These are phyloP conservation scores for Troides oblongomaculatus DNA, from an alignment of 2,888 invertebrate genomes.

Conservation along the genomic window DNA sequence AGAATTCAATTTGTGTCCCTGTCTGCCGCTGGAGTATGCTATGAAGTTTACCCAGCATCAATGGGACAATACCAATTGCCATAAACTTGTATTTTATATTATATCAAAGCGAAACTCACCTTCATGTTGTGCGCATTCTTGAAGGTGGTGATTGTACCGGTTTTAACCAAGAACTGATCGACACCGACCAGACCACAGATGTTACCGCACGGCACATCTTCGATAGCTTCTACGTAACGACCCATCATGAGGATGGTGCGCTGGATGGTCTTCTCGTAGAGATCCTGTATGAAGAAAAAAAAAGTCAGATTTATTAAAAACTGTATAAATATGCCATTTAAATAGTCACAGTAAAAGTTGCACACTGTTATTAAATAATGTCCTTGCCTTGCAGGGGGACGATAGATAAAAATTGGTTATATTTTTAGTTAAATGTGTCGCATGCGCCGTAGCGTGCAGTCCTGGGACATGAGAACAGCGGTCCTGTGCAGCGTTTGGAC, in stretches of 20 bases:
- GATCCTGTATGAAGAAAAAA: slow-evolving; percentile 77
- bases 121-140: slow-evolving; percentile 99
- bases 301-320: not conserved
- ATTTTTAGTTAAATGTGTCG: slow-evolving; percentile 58
- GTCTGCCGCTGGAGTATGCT: slow-evolving; percentile 72
- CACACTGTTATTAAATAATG: not conserved
- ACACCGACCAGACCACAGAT: slow-evolving; percentile 99
- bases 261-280: slow-evolving; percentile 99
- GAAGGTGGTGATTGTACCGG: slow-evolving; percentile 99
- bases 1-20: slow-evolving; percentile 63
- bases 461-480: slow-evolving; percentile 90
- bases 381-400: not conserved
- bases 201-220: slow-evolving; percentile 99
- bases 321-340: no score
- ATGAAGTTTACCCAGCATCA: slow-evolving; percentile 69
- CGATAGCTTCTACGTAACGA: slow-evolving; percentile 99
- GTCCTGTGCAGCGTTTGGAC: slow-evolving; percentile 86
- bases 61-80: slow-evolving; percentile 44
- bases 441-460: slow-evolving; percentile 81
- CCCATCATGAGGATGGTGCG: slow-evolving; percentile 99
- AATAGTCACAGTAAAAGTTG: no score
- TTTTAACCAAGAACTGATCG: slow-evolving; percentile 99
- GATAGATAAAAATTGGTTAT: not conserved
- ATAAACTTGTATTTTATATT: not conserved
- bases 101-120: slow-evolving; percentile 53